Evolutionary conservation across 2,888 invertebrate genomes (phyloP).

Genomic region (Tubulanus polymorphus): DNA sequence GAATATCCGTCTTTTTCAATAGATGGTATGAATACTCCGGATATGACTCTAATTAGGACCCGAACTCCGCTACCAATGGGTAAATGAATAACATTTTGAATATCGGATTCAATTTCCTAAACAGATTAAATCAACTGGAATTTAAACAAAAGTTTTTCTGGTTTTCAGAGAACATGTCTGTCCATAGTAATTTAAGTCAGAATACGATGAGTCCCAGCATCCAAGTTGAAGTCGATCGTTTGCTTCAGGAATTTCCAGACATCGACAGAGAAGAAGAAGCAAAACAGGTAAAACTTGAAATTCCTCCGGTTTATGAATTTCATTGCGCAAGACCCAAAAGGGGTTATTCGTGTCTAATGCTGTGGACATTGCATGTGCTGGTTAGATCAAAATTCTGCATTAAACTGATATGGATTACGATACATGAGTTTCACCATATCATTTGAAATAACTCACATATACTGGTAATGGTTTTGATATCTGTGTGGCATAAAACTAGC

Average conservation of each 20-base stretch:
- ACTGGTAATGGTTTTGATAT: not conserved
- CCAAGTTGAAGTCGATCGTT: slow-evolving; percentile 46
- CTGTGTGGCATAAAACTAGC: not conserved
- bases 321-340: no score
- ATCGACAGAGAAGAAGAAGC: slow-evolving; percentile 45
- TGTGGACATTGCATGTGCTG: no score
- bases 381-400: no score
- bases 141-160: not conserved
- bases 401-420: no score
- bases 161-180: slow-evolving; percentile 41
- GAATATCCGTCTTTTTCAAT: slow-evolving; percentile 49
- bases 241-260: slow-evolving; percentile 40
- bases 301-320: no score
- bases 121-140: no score
- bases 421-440: no score
- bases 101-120: not conserved
- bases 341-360: no score
- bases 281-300: slow-evolving; percentile 39
- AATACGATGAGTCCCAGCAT: slow-evolving; percentile 52
- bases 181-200: slow-evolving; percentile 49
- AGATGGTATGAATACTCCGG: slow-evolving; percentile 46
- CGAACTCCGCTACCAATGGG: slow-evolving; percentile 47
- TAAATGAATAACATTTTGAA: no score
- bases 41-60: slow-evolving; percentile 43
- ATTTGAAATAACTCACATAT: no score